A percentile compares a stretch with the other conserved stretches of the same genome.
These are phyloP conservation scores for Drosophila repletoides DNA, from an alignment of 1,140 invertebrate genomes.

Conservation along the genomic window DNA sequence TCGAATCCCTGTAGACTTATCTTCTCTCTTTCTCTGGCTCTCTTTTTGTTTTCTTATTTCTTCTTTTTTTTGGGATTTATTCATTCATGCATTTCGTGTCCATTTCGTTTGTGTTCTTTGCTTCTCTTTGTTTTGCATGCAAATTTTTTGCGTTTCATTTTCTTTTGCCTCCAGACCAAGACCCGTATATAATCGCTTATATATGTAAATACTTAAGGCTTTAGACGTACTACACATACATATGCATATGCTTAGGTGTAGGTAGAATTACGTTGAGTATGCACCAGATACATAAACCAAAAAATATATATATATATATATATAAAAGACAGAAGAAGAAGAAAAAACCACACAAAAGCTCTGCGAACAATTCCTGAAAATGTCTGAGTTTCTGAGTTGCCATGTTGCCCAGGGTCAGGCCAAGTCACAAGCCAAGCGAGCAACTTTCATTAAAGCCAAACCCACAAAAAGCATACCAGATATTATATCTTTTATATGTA, in stretches of 20 bases:
- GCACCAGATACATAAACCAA: conserved; percentile 10
- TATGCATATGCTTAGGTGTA: too few species aligned
- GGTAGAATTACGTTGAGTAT: conserved; percentile 38
- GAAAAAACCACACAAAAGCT: conserved; percentile 48
- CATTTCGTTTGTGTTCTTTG: conserved; percentile 27
- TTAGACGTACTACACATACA: too few species aligned
- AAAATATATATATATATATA: background rate
- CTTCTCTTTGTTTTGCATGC: conserved; percentile 54
- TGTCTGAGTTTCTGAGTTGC: conserved; percentile 1
- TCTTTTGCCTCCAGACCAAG: conserved; percentile 14
- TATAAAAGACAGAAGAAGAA: conserved; percentile 13
- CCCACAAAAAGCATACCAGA: conserved; percentile 43
- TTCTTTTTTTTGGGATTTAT: conserved; percentile 40
- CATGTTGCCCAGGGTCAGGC: conserved; percentile 57
- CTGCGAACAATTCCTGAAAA: conserved; percentile 51
- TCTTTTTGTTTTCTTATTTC: background rate
- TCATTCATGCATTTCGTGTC: conserved; percentile 60
- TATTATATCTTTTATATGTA: conserved; percentile 17
- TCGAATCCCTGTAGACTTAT: background rate
- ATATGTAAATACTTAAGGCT: too few species aligned
- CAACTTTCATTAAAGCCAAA: conserved; percentile 64
- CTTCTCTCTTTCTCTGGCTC: background rate
- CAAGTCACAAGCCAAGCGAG: conserved; percentile 51
- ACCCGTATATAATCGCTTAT: conserved; percentile 13
- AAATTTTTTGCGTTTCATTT: conserved; percentile 54